A percentile compares a stretch with the other conserved stretches of the same genome.
These are phyloP conservation scores for Heteropelma amictum DNA, from an alignment of 2,888 invertebrate species.

Conservation along the genomic window DNA sequence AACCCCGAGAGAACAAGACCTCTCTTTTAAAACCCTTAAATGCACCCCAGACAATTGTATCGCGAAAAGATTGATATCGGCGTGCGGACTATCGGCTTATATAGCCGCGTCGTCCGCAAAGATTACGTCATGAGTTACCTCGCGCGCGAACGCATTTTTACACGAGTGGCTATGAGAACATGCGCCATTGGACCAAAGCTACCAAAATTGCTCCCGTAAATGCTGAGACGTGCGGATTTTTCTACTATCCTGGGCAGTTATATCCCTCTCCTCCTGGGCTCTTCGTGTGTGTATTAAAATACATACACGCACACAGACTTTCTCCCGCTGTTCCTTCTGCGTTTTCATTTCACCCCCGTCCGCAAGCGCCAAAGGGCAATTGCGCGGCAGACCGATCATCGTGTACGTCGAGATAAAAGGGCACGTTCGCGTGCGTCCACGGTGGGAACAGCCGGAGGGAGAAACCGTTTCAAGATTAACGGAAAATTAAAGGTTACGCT, in stretches of 20 bases:
- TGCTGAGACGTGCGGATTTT: slow-evolving; percentile 56
- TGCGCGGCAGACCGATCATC: slow-evolving; percentile 49
- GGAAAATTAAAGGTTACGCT: slow-evolving; percentile 69
- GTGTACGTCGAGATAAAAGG: slow-evolving; percentile 32
- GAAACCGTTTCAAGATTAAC: slow-evolving; percentile 57
- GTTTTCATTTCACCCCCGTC: slow-evolving; percentile 46
- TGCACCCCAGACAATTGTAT: not conserved
- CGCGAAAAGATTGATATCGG: too few species aligned
- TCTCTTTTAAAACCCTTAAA: not conserved
- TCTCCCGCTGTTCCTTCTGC: slow-evolving; percentile 33
- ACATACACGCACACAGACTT: not conserved
- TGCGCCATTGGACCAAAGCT: slow-evolving; percentile 44
- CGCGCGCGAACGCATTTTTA: not conserved
- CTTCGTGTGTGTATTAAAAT: not conserved
- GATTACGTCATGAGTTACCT: slow-evolving; percentile 28
- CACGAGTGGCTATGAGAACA: slow-evolving; percentile 43
- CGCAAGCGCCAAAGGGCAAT: slow-evolving; percentile 34
- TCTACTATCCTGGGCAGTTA: slow-evolving; percentile 47
- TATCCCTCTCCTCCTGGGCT: slow-evolving; percentile 14
- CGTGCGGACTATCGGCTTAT: too few species aligned
- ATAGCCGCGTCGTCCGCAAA: too few species aligned
- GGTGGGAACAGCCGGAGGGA: slow-evolving; percentile 13
- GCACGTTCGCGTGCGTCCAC: not conserved
- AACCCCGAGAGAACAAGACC: not conserved
- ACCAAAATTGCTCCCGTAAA: slow-evolving; percentile 55